A percentile compares a stretch with the other conserved stretches of the same genome.
phyloP scores from a whole-genome alignment of 2,113 vertebrate genomes.

The Gambusia holbrooki region DNA sequence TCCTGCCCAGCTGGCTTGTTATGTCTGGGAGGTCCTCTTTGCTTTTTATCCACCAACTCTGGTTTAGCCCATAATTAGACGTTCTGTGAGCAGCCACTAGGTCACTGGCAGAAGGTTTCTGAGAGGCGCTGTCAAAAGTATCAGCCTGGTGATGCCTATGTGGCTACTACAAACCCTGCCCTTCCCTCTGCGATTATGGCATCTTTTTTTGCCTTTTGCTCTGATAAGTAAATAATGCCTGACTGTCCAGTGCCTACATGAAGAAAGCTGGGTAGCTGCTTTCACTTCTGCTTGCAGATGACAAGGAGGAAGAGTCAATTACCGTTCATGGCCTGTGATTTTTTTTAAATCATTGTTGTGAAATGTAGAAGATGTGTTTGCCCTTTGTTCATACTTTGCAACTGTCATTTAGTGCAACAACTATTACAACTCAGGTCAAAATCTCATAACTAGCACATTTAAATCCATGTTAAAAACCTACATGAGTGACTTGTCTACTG shows the following conservation, averaged over 20 bases:
- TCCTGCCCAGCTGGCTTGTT: slow-evolving; percentile 66
- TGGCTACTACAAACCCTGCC: slow-evolving; percentile 34
- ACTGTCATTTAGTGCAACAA: background rate
- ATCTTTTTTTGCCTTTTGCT: slow-evolving; percentile 18
- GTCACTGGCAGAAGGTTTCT: slow-evolving; percentile 45
- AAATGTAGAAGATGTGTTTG: slow-evolving; percentile 3
- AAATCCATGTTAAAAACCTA: too few species aligned
- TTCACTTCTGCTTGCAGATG: slow-evolving; percentile 78
- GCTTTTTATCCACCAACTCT: slow-evolving; percentile 55
- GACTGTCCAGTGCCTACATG: slow-evolving; percentile 66
- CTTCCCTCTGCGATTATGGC: slow-evolving; percentile 47
- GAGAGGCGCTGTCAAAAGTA: slow-evolving; percentile 39
- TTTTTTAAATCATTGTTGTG: slow-evolving; percentile 14
- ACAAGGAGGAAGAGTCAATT: slow-evolving; percentile 69
- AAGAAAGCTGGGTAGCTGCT: slow-evolving; percentile 61
- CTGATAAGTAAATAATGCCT: slow-evolving; percentile 25
- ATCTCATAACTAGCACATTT: background rate
- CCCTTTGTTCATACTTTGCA: background rate
- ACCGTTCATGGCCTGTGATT: slow-evolving; percentile 11
- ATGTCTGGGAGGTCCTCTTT: slow-evolving; percentile 69
- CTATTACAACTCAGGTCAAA: background rate
- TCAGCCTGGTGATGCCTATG: slow-evolving; percentile 34
- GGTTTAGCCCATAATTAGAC: slow-evolving; percentile 74
- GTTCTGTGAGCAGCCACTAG: slow-evolving; percentile 59
- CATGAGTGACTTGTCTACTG: background rate